Evolutionary conservation across 2,113 vertebrate species (phyloP).

Genomic region (Sinocyclocheilus rhinocerous): DNA sequence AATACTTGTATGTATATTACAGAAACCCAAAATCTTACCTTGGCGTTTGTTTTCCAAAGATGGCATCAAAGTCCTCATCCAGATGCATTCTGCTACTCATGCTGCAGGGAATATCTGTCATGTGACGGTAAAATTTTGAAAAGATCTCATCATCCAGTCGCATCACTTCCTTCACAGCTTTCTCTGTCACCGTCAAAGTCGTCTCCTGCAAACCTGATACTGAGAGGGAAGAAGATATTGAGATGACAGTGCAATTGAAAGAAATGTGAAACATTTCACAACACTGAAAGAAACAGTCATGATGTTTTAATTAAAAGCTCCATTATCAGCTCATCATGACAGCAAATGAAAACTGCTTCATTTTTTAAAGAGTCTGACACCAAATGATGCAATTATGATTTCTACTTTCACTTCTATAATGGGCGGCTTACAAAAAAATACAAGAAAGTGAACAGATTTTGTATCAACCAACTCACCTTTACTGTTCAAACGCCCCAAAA

Average conservation of each 20-base stretch:
- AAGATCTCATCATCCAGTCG: slow-evolving; percentile 95
- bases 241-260: neutral
- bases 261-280: neutral
- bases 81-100: slow-evolving; percentile 79
- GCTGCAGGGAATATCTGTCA: slow-evolving; percentile 75
- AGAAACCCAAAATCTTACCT: slow-evolving; percentile 76
- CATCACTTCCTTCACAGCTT: slow-evolving; percentile 97
- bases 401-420: neutral
- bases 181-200: slow-evolving; percentile 88
- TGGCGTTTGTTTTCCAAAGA: slow-evolving; percentile 89
- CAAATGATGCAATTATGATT: neutral
- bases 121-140: slow-evolving; percentile 89
- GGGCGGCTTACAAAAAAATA: neutral
- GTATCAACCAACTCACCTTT: slow-evolving; percentile 80
- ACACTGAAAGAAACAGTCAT: no score
- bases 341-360: neutral
- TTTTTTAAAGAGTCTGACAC: neutral
- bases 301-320: neutral
- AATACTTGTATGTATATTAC: neutral
- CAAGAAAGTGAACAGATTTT: no score
- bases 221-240: slow-evolving; percentile 47
- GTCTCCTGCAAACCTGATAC: slow-evolving; percentile 89
- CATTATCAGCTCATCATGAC: neutral
- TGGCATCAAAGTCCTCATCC: slow-evolving; percentile 88
- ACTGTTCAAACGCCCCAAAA: slow-evolving; percentile 91